Evolutionary conservation across 2,113 vertebrate genomes (phyloP), one percentile per base, ranked within the genome.

Genomic region (Gambusia affinis): DNA sequence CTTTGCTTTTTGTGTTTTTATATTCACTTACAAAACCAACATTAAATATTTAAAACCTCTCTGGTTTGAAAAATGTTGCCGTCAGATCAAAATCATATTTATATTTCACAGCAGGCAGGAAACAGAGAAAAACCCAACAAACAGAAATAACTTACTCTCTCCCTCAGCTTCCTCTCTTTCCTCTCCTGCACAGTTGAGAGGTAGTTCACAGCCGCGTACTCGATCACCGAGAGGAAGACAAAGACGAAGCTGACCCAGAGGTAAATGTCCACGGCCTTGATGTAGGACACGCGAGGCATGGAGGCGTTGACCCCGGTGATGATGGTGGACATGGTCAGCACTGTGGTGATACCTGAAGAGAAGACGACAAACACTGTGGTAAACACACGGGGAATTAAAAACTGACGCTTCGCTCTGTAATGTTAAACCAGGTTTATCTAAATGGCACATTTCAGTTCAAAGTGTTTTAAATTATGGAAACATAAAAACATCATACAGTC

Each of bases 221-320:
- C 98, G 88, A 99, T 90, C 87, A 99, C 98, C 0, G 97, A 99
- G 61, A 99, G 96, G 91, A 99, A 99, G 85, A 99, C 98, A 5
- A 99, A 99, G 78, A 99, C 98, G 61, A 99, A 99, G 89, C 98
- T 99, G 94, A 99, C 97, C 98, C 98, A 99, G 70, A 99, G 95
- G 93, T 97, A 98, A 87, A 99, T 96, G 92, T 99, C 98, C 93
- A 99, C 97, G 0, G 98, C 97, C 92, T 98, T 97, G 91, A 98
- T 96, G 94, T 99, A 99, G 88, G 97, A 99, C 14, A 99, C 97
- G 0, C 97, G 94, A 3, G 98, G 98, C 98, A 99, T 99, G 85
- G 98, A 98, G 79, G 97, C 97, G 0, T 99, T 99, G 82, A 99
- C 97, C 0, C 97, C 98, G 0, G 97, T 98, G 92, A 97, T 97